These are phyloP conservation scores for Crenuchus spilurus DNA, from an alignment of 2,797 vertebrate genomes.

Conservation along the genomic window DNA sequence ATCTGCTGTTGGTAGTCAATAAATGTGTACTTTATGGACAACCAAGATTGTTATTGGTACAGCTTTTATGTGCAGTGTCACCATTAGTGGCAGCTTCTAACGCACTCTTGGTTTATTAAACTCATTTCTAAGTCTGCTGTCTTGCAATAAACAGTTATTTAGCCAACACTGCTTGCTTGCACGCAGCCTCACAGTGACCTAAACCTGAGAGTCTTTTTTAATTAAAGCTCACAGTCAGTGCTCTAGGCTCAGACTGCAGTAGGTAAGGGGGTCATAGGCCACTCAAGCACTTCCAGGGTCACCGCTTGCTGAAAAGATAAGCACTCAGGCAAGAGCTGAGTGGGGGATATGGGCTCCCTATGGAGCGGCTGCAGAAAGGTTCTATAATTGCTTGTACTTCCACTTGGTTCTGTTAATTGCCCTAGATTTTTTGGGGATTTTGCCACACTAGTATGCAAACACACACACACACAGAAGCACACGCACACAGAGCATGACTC, in stretches of 20 bases:
- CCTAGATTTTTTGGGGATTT: slow-evolving; percentile 44
- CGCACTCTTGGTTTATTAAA: slow-evolving; percentile 34
- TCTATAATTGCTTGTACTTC: slow-evolving; percentile 49
- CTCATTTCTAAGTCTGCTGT: slow-evolving; percentile 24
- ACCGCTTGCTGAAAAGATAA: slow-evolving; percentile 30
- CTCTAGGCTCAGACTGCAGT: slow-evolving; percentile 24
- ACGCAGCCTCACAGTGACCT: slow-evolving; percentile 28
- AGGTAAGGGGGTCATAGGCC: slow-evolving; percentile 34
- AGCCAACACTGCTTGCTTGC: slow-evolving; percentile 26
- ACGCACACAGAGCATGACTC: slow-evolving; percentile 26
- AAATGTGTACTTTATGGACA: background rate
- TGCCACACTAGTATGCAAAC: slow-evolving; percentile 22
- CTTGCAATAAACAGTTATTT: slow-evolving; percentile 42
- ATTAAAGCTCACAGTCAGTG: slow-evolving; percentile 50
- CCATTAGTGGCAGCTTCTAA: background rate
- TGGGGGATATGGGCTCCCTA: background rate
- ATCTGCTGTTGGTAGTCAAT: background rate
- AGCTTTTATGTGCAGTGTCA: background rate
- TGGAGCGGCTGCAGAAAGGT: slow-evolving; percentile 16
- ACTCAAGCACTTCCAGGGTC: slow-evolving; percentile 40
- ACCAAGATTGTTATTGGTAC: background rate
- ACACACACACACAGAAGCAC: slow-evolving; percentile 19
- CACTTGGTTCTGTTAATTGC: slow-evolving; percentile 51
- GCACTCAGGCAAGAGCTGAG: slow-evolving; percentile 2
- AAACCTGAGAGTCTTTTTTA: slow-evolving; percentile 45